Evolutionary conservation across 2,888 invertebrate genomes (phyloP).

Genomic region (Byasa hedistus): DNA sequence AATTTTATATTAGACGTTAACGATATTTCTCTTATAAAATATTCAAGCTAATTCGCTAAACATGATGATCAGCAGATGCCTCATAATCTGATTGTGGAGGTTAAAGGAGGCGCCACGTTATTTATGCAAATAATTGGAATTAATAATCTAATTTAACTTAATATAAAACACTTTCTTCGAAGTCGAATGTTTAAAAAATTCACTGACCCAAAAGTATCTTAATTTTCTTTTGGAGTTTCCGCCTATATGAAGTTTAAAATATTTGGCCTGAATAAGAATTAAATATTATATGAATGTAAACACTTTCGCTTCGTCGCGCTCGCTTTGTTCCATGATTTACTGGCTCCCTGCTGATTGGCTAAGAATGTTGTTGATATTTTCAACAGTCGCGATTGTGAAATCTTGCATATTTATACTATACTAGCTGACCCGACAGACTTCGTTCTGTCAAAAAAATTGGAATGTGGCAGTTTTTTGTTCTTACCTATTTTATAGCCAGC

Average conservation of each 20-base stretch:
- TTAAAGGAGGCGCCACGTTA: background rate
- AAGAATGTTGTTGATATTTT: constrained; percentile 10
- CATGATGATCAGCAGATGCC: background rate
- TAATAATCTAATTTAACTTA: background rate
- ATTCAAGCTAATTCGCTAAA: background rate
- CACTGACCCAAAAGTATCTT: background rate
- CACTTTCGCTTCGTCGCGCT: constrained; percentile 25
- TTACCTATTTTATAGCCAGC: no score
- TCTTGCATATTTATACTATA: background rate
- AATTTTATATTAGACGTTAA: constrained; percentile 1
- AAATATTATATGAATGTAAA: constrained; percentile 16
- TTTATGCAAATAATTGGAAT: background rate
- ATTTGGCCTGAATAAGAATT: constrained; percentile 16
- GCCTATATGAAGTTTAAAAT: background rate
- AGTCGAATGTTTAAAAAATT: background rate
- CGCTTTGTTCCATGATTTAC: constrained; percentile 18
- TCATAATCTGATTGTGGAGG: no score
- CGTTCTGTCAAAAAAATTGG: no score
- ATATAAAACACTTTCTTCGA: background rate
- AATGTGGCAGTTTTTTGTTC: no score
- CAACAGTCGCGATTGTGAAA: background rate
- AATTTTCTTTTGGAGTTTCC: background rate
- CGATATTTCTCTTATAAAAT: background rate
- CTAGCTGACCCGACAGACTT: no score
- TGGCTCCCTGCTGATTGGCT: constrained; percentile 9